Conservation (phyloP, 2,113 vertebrate genomes). For the Melospiza georgiana region DNA sequence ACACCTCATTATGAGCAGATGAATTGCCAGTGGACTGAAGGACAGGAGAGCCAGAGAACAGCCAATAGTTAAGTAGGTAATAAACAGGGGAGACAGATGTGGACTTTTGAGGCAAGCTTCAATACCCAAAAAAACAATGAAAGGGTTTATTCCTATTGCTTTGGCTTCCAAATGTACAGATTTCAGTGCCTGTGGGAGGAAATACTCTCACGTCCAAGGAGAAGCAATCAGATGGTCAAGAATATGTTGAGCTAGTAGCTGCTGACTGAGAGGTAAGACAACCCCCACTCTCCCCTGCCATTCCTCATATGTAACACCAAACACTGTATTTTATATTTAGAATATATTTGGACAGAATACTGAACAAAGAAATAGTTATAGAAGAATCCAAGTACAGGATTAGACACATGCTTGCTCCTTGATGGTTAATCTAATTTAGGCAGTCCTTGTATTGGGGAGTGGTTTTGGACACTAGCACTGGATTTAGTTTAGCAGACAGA, state of each 20-base stretch:
- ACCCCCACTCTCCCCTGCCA: background rate
- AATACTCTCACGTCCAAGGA: background rate
- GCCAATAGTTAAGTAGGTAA: background rate
- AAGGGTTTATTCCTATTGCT: background rate
- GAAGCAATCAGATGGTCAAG: background rate
- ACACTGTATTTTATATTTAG: background rate
- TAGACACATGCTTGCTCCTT: background rate
- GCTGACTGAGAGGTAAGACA: background rate
- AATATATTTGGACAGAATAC: background rate
- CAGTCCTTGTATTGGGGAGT: background rate
- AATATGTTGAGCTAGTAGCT: background rate
- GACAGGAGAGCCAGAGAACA: slow-evolving; percentile 12
- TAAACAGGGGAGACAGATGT: background rate
- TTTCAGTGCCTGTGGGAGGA: background rate
- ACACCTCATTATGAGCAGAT: slow-evolving; percentile 39
- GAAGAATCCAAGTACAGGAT: background rate
- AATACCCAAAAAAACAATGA: background rate
- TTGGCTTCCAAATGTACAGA: background rate
- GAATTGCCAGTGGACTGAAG: slow-evolving; percentile 43
- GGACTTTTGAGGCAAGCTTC: background rate
- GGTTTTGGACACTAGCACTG: background rate
- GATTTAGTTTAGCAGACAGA: background rate
- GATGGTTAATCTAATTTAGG: background rate
- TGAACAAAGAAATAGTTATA: background rate
- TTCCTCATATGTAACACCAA: background rate